phyloP scores from a whole-genome alignment of 1,140 invertebrate species.

The Ylistrum balloti region DNA sequence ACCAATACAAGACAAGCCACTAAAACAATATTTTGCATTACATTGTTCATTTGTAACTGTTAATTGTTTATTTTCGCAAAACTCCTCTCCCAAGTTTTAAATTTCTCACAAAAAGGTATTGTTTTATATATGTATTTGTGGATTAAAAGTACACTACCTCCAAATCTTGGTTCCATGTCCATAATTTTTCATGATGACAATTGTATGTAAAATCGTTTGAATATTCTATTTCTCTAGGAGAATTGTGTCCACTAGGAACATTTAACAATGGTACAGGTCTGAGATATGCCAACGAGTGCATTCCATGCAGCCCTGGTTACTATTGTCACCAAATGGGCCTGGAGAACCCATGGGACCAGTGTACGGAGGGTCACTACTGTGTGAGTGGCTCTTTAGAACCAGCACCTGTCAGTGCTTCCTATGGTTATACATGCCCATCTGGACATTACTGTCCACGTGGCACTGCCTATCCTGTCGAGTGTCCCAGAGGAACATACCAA shows the following conservation, averaged over 20 bases:
- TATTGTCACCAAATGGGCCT: conserved; percentile 76
- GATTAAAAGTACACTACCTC: too few relatives aligned
- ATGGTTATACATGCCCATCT: conserved; percentile 76
- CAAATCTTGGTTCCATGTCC: too few relatives aligned
- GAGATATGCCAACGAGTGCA: conserved; percentile 72
- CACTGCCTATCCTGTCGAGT: conserved; percentile 72
- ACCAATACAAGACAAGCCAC: too few relatives aligned
- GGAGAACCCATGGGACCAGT: conserved; percentile 65
- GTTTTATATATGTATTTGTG: too few relatives aligned
- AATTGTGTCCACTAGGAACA: conserved; percentile 75
- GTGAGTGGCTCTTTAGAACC: conserved; percentile 71
- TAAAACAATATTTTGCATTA: too few relatives aligned
- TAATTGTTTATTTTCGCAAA: too few relatives aligned
- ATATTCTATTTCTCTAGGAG: conserved; percentile 60
- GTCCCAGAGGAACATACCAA: conserved; percentile 77
- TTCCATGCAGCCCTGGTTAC: conserved; percentile 74
- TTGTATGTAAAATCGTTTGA: too few relatives aligned
- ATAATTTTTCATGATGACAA: too few relatives aligned
- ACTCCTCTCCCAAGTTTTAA: too few relatives aligned
- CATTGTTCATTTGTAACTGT: too few relatives aligned
- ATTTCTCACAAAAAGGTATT: too few relatives aligned
- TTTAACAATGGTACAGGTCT: conserved; percentile 78
- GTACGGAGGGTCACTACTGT: conserved; percentile 78
- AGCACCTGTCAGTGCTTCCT: conserved; percentile 69
- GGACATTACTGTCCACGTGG: conserved; percentile 79